Percentiles rank a stretch among this genome's conserved stretches.
These are phyloP conservation scores for Scartelaos histophorus DNA, from an alignment of 2,113 vertebrate species.

Conservation along the genomic window DNA sequence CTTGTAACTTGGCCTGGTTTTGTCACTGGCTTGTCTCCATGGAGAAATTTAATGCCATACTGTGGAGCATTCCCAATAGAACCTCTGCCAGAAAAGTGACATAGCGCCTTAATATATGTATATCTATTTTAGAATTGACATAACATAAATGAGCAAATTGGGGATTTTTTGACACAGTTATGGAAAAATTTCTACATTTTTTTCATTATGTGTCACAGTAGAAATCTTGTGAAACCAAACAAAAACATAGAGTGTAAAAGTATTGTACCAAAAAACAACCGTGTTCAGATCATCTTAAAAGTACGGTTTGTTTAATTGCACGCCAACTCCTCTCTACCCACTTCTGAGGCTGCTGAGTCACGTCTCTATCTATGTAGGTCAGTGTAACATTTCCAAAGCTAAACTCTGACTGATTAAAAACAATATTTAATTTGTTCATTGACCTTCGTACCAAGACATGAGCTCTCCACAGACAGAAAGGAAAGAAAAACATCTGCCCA, in stretches of 20 bases:
- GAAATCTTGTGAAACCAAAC: background rate
- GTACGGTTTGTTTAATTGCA: too few species aligned
- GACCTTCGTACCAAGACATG: conserved; percentile 37
- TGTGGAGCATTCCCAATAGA: background rate
- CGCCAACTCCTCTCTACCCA: background rate
- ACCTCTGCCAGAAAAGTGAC: background rate
- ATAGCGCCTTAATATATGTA: background rate
- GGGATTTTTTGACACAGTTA: too few species aligned
- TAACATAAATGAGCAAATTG: background rate
- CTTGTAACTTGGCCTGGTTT: too few species aligned
- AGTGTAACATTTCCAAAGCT: background rate
- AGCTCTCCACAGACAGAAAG: conserved; percentile 43
- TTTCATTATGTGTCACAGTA: background rate
- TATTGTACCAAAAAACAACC: too few species aligned
- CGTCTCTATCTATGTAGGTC: background rate
- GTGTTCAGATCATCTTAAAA: too few species aligned
- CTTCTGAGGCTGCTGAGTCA: background rate
- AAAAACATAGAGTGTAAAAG: too few species aligned
- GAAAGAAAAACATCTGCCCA: conserved; percentile 82
- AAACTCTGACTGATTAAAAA: conserved; percentile 5
- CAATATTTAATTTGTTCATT: conserved; percentile 16
- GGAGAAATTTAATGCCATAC: too few species aligned
- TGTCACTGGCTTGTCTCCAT: too few species aligned
- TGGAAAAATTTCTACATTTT: too few species aligned
- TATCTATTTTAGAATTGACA: background rate